phyloP scores from a whole-genome alignment of 2,888 invertebrate genomes.

The Acronicta alni region DNA sequence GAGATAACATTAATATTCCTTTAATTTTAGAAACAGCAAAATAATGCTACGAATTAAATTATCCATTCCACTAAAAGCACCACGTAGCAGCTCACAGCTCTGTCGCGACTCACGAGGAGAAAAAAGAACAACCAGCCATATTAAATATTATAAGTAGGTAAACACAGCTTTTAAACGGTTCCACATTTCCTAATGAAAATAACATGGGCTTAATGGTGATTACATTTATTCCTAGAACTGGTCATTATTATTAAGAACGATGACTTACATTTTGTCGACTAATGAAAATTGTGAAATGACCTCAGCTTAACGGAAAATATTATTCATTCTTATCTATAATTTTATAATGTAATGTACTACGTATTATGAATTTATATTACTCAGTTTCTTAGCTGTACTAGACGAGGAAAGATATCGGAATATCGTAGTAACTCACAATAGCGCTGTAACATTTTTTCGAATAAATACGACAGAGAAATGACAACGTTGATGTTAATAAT shows the following conservation, averaged over 20 bases:
- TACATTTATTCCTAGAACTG: constrained; percentile 14
- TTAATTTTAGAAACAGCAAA: too few species aligned
- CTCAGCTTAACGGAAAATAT: constrained; percentile 11
- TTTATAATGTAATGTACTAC: constrained; percentile 4
- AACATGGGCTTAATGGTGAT: too few species aligned
- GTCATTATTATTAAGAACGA: background rate
- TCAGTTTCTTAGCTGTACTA: background rate
- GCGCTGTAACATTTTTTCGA: constrained; percentile 25
- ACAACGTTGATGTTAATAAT: constrained; percentile 47
- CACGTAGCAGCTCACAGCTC: too few species aligned
- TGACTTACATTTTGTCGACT: background rate
- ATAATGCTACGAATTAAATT: too few species aligned
- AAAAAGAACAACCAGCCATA: too few species aligned
- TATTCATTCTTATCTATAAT: constrained; percentile 16
- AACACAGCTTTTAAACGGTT: too few species aligned
- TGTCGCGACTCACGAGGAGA: too few species aligned
- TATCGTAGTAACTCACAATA: constrained; percentile 5
- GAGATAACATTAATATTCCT: too few species aligned
- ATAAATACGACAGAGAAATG: constrained; percentile 46
- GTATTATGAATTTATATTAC: too few species aligned
- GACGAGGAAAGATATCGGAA: constrained; percentile 17
- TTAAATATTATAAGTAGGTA: too few species aligned
- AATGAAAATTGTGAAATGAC: constrained; percentile 3
- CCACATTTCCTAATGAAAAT: too few species aligned
- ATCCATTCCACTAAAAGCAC: too few species aligned